phyloP scores from a whole-genome alignment of 1,140 invertebrate species.

The Hetaerina americana region DNA sequence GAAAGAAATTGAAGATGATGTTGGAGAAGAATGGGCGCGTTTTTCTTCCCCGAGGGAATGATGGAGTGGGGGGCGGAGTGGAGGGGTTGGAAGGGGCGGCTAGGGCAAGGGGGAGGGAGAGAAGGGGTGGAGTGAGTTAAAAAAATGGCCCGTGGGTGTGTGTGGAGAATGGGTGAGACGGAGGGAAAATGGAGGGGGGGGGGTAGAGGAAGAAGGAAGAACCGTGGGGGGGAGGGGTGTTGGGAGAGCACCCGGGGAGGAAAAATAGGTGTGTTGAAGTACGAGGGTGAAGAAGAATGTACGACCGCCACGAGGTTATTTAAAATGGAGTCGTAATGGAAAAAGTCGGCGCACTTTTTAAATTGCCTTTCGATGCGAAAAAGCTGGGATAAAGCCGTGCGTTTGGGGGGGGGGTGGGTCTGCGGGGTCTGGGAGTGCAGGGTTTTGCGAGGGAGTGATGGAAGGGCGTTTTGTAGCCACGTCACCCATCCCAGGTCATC shows the following conservation, averaged over 20 bases:
- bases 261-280: no score
- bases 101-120: neutral
- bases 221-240: no score
- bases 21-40: neutral
- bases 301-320: neutral
- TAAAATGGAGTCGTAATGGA: neutral
- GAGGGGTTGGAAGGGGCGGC: neutral
- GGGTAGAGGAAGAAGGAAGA: no score
- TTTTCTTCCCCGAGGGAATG: neutral
- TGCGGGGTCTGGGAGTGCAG: no score
- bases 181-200: no score
- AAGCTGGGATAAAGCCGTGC: neutral
- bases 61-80: neutral
- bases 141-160: no score
- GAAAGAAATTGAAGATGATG: neutral
- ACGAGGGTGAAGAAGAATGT: no score
- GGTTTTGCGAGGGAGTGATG: no score
- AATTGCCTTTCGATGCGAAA: neutral
- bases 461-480: no score
- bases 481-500: no score
- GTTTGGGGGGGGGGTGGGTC: neutral
- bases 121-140: neutral
- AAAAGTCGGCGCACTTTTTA: neutral
- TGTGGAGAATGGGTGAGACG: no score
- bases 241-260: no score